These are phyloP conservation scores for cattle (Bos taurus) DNA, from an alignment of 2,113 vertebrate species.

Conservation along the genomic window DNA sequence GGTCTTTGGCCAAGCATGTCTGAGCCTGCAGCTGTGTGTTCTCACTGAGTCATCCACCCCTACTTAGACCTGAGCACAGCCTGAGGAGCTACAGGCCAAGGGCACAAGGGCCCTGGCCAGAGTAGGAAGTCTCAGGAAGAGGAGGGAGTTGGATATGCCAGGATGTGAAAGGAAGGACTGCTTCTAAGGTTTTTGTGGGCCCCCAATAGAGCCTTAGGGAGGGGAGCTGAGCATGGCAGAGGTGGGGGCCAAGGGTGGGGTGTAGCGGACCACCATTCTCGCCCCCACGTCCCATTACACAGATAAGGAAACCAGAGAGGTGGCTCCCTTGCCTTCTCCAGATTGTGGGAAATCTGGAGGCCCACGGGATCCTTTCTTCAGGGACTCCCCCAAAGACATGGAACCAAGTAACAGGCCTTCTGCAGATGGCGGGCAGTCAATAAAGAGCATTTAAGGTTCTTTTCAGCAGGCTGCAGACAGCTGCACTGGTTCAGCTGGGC, in stretches of 20 bases:
- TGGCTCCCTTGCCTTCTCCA: not conserved
- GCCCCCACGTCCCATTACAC: not conserved
- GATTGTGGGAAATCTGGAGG: not conserved
- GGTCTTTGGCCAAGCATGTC: not conserved
- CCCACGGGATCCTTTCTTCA: not conserved
- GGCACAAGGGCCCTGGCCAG: not conserved
- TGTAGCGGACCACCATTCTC: not conserved
- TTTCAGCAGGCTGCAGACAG: not conserved
- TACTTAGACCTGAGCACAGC: not conserved
- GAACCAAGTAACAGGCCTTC: not conserved
- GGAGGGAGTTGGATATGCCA: not conserved
- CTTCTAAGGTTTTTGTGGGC: not conserved
- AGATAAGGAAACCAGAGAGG: not conserved
- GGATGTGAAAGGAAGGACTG: not conserved
- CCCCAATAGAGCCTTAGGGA: not conserved
- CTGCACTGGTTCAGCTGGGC: not conserved
- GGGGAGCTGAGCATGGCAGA: not conserved
- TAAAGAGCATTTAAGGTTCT: slow-evolving; percentile 3
- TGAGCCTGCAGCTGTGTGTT: not conserved
- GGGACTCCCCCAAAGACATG: not conserved
- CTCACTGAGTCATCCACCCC: not conserved
- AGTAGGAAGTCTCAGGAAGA: not conserved
- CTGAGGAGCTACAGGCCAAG: not conserved
- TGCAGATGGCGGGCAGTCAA: not conserved
- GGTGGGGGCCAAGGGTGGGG: too few relatives aligned